A percentile compares a stretch with the other conserved stretches of the same genome.
These are phyloP conservation scores for Thumatha senex DNA, from an alignment of 2,888 invertebrate species.

Conservation along the genomic window DNA sequence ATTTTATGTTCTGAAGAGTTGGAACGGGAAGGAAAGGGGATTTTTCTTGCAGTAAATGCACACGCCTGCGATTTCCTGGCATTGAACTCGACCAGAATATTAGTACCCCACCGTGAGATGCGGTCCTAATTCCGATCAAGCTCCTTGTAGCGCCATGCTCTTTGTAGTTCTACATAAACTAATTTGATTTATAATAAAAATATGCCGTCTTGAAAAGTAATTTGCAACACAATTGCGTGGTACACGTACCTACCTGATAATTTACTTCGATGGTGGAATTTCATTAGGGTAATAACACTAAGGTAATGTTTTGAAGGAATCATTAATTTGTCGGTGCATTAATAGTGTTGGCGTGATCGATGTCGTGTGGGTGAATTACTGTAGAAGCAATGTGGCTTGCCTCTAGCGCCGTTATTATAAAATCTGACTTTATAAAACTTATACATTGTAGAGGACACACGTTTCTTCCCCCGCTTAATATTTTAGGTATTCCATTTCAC, in stretches of 20 bases:
- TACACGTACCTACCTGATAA: slow-evolving; percentile 29
- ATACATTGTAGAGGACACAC: no score
- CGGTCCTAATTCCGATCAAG: no score
- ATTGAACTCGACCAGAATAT: no score
- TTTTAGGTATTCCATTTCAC: no score
- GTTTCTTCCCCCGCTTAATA: no score
- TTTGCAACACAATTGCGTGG: slow-evolving; percentile 28
- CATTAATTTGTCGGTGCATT: slow-evolving; percentile 66
- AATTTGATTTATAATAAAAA: neutral
- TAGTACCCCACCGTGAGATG: no score
- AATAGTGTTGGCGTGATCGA: slow-evolving; percentile 55
- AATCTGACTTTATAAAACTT: slow-evolving; percentile 18
- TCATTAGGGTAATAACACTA: slow-evolving; percentile 49
- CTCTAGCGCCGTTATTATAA: slow-evolving; percentile 25
- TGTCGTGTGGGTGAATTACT: slow-evolving; percentile 59
- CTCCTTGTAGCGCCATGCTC: no score
- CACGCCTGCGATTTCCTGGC: no score
- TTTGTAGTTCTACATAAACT: no score
- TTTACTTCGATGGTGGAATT: slow-evolving; percentile 43
- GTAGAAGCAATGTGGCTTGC: slow-evolving; percentile 31
- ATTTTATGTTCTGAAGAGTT: no score
- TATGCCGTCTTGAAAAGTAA: slow-evolving; percentile 27
- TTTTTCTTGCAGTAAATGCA: no score
- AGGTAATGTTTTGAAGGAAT: slow-evolving; percentile 53
- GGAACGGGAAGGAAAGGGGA: no score